phyloP scores from a whole-genome alignment of 1,140 invertebrate species.

The Solenopsis fugax region DNA sequence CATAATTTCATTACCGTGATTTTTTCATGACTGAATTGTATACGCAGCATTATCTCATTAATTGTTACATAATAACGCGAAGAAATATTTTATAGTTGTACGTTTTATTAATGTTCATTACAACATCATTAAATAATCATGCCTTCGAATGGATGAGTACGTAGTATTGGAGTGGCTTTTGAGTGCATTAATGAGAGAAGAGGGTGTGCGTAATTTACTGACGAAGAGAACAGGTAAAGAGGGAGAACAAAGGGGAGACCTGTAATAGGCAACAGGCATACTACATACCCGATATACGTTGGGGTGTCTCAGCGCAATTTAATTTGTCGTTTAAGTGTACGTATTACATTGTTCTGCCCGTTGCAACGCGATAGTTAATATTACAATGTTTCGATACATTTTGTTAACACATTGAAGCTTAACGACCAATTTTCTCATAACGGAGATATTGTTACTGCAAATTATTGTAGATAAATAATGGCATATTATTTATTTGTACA shows the following conservation, averaged over 20 bases:
- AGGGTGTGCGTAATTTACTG: slow-evolving; percentile 76
- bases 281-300: slow-evolving; percentile 67
- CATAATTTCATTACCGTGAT: background rate
- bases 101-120: slow-evolving; percentile 35
- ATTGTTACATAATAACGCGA: background rate
- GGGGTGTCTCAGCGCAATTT: slow-evolving; percentile 69
- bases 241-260: slow-evolving; percentile 75
- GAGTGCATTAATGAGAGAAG: slow-evolving; percentile 74
- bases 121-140: slow-evolving; percentile 36
- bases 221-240: slow-evolving; percentile 69
- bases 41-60: background rate
- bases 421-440: slow-evolving; percentile 34
- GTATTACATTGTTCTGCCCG: slow-evolving; percentile 57
- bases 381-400: slow-evolving; percentile 44
- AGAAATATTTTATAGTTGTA: slow-evolving; percentile 16
- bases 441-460: background rate
- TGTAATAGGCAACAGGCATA: slow-evolving; percentile 74
- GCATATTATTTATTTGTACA: slow-evolving; percentile 18
- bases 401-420: slow-evolving; percentile 14
- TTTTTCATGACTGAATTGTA: background rate
- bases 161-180: slow-evolving; percentile 60
- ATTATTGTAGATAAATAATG: slow-evolving; percentile 34
- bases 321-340: slow-evolving; percentile 72
- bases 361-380: slow-evolving; percentile 34
- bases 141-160: slow-evolving; percentile 52